Conservation (phyloP, 2,797 vertebrate genomes). For the Thamnophis elegans region DNA sequence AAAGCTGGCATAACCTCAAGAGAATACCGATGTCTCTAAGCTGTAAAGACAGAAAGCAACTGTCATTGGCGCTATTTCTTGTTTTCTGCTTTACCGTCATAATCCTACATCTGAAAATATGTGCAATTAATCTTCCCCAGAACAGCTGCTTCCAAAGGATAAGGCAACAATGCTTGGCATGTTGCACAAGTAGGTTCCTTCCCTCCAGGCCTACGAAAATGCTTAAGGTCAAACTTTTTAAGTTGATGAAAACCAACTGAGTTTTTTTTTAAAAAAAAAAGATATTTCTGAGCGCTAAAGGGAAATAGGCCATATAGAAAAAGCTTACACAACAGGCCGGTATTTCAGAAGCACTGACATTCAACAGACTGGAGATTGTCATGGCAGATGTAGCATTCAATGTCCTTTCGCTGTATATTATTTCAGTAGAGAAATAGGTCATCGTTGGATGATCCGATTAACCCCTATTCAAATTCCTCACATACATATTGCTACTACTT, state of each 20-base stretch:
- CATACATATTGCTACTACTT: neutral
- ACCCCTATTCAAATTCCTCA: slow-evolving; percentile 24
- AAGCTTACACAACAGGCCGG: slow-evolving; percentile 12
- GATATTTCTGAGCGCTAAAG: slow-evolving; percentile 3
- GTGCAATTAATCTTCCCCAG: neutral
- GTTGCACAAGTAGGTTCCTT: neutral
- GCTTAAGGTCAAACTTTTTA: neutral
- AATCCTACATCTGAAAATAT: slow-evolving; percentile 15
- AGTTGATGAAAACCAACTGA: slow-evolving; percentile 30
- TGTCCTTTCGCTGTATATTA: slow-evolving; percentile 7
- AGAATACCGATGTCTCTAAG: neutral
- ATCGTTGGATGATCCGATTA: neutral
- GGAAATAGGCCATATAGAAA: neutral
- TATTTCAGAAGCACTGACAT: slow-evolving; percentile 3
- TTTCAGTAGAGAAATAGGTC: slow-evolving; percentile 23
- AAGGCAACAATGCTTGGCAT: neutral
- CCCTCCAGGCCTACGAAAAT: neutral
- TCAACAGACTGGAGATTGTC: slow-evolving; percentile 10
- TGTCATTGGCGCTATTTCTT: neutral
- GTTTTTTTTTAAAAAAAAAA: neutral
- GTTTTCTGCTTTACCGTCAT: slow-evolving; percentile 6
- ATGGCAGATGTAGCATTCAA: neutral
- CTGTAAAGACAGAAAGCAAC: neutral
- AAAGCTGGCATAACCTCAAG: neutral
- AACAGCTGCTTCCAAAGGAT: slow-evolving; percentile 1